Evolutionary conservation across 2,888 invertebrate genomes (phyloP), one percentile per base, ranked within the genome.

Genomic region (Atrina japonica): DNA sequence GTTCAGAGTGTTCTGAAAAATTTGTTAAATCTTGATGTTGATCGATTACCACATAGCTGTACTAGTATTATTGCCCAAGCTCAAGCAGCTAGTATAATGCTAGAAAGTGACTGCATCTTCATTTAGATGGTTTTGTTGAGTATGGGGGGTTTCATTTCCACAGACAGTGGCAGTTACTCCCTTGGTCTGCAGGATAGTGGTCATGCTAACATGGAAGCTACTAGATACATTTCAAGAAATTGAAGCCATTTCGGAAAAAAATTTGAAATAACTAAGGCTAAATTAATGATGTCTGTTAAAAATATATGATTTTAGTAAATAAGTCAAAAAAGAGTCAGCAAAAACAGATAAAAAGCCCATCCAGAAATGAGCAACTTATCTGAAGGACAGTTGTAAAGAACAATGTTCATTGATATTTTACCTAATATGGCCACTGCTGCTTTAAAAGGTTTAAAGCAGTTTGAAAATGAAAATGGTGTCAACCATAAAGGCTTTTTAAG

Each of bases 51-150:
- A 25, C 25, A 43, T 7, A 59, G 47, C 43, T 40, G 18, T n/a
- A 18, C 43, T 43, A 16, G 18, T 43, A 18, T 43, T n/a, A 16
- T 43, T 18, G 16, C 43, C 2, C 5, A 43, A 43, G 18, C 43
- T n/a, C 43, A 43, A 18, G 43, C 43, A n/a, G 43, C 43, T 3
- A 18, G 18, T n/a, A 18, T 18, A n/a, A 43, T 43, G 43, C 5
- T 3, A 43, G 18, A 18, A 43, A 16, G 18, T 5, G 43, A 43
- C n/a, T n/a, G 18, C 18, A 43, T 43, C n/a, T 60, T n/a, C 60
- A 47, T n/a, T 30, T 60, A 18, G 60, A 60, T 45, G 60, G 60
- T 1, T 43, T 43, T 43, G 18, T 18, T n/a, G 43, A 43, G 43
- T 43, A 43, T 43, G 16, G n/a, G 16, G 43, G 43, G 43, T 43